These are phyloP conservation scores for Athene cunicularia DNA, from an alignment of 2,113 vertebrate species.

Conservation along the genomic window DNA sequence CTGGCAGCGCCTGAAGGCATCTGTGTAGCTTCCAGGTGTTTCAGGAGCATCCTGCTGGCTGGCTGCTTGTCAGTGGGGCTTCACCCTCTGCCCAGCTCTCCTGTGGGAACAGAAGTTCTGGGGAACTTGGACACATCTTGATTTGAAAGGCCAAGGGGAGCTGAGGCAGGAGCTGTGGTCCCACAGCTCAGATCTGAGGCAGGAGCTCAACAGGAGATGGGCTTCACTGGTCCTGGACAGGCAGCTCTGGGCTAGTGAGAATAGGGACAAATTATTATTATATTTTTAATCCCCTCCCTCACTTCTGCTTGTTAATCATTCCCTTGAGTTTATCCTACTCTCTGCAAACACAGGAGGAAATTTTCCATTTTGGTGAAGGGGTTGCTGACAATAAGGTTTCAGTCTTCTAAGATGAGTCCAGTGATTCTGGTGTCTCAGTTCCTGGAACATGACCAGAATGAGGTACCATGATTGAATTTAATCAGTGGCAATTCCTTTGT, in stretches of 20 bases:
- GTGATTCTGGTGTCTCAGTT: neutral
- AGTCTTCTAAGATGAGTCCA: neutral
- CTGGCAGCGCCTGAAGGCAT: neutral
- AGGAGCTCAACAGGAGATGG: neutral
- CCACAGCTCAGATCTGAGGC: neutral
- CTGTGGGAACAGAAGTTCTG: neutral
- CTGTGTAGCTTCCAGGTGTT: neutral
- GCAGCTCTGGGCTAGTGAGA: neutral
- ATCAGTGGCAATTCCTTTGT: neutral
- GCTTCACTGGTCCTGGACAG: neutral
- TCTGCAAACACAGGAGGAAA: neutral
- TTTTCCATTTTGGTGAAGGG: neutral
- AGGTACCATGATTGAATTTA: fast-evolving
- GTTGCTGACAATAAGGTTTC: neutral
- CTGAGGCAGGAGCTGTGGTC: neutral
- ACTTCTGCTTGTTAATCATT: fast-evolving
- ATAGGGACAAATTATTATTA: fast-evolving
- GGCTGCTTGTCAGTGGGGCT: neutral
- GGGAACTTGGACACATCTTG: too few relatives aligned
- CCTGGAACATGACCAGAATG: neutral
- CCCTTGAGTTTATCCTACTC: neutral
- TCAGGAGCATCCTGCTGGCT: neutral
- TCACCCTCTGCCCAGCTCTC: neutral
- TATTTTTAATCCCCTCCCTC: too few relatives aligned
- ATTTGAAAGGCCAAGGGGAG: too few relatives aligned